Percentiles rank a stretch among this genome's conserved stretches.
Evolutionary conservation across 2,113 vertebrate genomes (phyloP).

Genomic region (Neolamprologus modestus): DNA sequence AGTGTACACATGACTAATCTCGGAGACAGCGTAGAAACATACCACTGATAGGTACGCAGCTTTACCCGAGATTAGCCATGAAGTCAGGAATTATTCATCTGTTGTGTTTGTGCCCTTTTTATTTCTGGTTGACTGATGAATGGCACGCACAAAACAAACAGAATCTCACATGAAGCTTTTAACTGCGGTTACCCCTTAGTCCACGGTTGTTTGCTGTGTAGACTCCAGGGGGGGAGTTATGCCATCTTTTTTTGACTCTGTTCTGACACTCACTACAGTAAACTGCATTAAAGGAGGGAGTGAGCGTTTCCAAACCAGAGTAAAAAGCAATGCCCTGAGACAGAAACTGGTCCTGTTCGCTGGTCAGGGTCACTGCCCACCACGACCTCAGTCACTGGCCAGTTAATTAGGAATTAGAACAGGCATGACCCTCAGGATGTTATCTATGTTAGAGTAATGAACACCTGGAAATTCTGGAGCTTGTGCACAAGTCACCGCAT

Average conservation of each 20-base stretch:
- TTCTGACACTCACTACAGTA: background rate
- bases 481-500: conserved; percentile 15
- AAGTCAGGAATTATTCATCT: conserved; percentile 38
- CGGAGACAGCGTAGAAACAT: conserved; percentile 33
- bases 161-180: background rate
- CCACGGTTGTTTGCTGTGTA: conserved; percentile 12
- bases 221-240: background rate
- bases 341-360: conserved; percentile 4
- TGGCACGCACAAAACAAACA: conserved; percentile 16
- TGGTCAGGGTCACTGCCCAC: conserved; percentile 30
- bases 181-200: background rate
- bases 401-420: conserved; percentile 63
- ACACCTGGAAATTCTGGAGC: conserved; percentile 42
- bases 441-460: conserved; percentile 57
- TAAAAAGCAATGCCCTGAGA: conserved; percentile 14
- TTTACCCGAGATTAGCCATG: conserved; percentile 30
- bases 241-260: background rate
- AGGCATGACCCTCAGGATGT: conserved; percentile 40
- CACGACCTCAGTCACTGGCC: conserved; percentile 33
- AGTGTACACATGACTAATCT: conserved; percentile 58
- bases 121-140: conserved; percentile 18
- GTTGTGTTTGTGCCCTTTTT: conserved; percentile 14
- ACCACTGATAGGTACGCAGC: conserved; percentile 24
- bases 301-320: background rate
- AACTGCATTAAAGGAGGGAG: background rate